A percentile compares a stretch with the other conserved stretches of the same genome.
These are phyloP conservation scores for Ctenomys sociabilis DNA, from an alignment of 2,113 vertebrate species.

Conservation along the genomic window DNA sequence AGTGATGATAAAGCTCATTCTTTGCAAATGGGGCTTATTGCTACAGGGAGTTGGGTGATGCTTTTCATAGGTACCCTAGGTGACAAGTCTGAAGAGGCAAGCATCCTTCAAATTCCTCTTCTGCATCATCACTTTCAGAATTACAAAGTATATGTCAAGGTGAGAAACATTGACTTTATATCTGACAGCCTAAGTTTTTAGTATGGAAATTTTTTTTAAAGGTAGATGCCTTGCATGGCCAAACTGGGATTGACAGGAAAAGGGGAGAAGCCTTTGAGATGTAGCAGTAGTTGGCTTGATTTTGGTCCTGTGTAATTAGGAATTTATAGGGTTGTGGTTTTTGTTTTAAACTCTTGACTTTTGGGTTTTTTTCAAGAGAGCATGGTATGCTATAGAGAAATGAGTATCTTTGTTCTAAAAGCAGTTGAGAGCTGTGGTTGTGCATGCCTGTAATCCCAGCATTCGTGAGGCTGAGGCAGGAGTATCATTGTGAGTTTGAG, in stretches of 20 bases:
- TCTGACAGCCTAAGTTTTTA: not conserved
- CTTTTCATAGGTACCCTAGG: not conserved
- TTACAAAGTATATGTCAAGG: not conserved
- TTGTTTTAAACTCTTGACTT: not conserved
- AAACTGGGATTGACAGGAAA: not conserved
- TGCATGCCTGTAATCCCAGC: too few species aligned
- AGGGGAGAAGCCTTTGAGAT: not conserved
- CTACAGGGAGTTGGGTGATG: not conserved
- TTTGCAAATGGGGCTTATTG: not conserved
- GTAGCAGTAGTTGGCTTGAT: not conserved
- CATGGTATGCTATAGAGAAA: not conserved
- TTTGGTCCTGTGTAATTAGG: not conserved
- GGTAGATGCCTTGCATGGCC: not conserved
- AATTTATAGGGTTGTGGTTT: not conserved
- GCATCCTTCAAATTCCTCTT: not conserved
- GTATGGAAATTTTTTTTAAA: constrained; percentile 1
- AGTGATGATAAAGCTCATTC: not conserved
- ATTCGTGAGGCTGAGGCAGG: too few species aligned
- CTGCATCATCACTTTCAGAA: not conserved
- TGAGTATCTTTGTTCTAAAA: not conserved
- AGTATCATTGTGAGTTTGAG: too few species aligned
- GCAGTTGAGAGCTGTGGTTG: too few species aligned
- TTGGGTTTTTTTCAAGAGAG: not conserved
- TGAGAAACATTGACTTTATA: not conserved
- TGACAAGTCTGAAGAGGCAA: not conserved